Evolutionary conservation across 2,113 vertebrate species (phyloP).

Genomic region (Eleginops maclovinus): DNA sequence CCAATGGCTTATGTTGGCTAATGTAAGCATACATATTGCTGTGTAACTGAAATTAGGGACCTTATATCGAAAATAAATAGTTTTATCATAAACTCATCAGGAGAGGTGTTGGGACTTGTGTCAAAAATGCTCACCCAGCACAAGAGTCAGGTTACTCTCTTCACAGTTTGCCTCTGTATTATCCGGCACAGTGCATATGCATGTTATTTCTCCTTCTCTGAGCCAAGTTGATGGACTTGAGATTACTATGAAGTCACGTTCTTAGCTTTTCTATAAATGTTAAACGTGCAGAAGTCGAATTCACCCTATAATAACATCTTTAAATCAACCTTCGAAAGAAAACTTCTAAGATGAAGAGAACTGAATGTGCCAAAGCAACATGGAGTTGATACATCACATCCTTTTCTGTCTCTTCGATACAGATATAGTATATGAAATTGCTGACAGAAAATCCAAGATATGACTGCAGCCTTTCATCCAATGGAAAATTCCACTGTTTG

Average conservation of each 20-base stretch:
- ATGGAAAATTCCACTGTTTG: not conserved
- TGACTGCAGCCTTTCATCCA: not conserved
- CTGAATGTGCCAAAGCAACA: not conserved
- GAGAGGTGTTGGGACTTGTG: not conserved
- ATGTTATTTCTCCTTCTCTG: not conserved
- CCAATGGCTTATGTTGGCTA: not conserved
- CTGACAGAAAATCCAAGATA: not conserved
- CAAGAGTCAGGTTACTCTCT: not conserved
- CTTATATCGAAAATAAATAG: not conserved
- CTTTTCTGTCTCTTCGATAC: not conserved
- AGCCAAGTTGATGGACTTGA: not conserved
- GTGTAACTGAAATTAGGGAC: not conserved
- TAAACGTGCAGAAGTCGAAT: not conserved
- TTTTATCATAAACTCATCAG: not conserved
- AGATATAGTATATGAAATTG: not conserved
- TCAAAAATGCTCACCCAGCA: not conserved
- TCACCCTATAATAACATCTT: not conserved
- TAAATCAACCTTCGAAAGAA: not conserved
- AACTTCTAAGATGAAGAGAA: not conserved
- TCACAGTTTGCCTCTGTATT: not conserved
- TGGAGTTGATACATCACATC: not conserved
- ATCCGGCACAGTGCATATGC: not conserved
- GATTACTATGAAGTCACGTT: not conserved
- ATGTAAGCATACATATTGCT: not conserved
- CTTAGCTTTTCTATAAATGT: not conserved